Evolutionary conservation across 1,140 invertebrate species (phyloP).

Genomic region (Conus ventricosus): DNA sequence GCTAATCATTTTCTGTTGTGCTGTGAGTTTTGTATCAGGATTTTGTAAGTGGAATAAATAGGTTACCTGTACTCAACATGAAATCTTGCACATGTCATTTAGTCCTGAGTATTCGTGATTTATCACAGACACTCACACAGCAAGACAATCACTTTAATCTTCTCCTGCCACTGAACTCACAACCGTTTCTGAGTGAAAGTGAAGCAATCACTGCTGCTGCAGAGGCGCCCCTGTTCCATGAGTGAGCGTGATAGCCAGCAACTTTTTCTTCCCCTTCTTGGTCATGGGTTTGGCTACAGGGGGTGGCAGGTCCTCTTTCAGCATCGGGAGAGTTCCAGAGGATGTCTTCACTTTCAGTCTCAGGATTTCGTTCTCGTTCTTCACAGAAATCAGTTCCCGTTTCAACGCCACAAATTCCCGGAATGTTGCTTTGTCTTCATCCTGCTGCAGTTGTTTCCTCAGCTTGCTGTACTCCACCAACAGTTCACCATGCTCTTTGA

Average conservation of each 20-base stretch:
- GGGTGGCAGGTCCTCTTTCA: slow-evolving; percentile 30
- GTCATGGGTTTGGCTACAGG: not conserved
- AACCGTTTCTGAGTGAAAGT: not conserved
- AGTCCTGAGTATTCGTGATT: not conserved
- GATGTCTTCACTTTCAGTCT: slow-evolving; percentile 39
- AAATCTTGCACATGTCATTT: no score
- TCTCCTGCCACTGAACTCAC: not conserved
- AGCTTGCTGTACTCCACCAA: slow-evolving; percentile 48
- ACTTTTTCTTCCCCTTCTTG: slow-evolving; percentile 37
- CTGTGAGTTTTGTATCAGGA: no score
- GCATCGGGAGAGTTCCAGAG: slow-evolving; percentile 2
- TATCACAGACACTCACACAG: not conserved
- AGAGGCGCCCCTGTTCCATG: not conserved
- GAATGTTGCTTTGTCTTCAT: slow-evolving; percentile 58
- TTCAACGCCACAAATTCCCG: slow-evolving; percentile 65
- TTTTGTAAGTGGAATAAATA: no score
- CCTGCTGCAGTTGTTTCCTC: slow-evolving; percentile 47
- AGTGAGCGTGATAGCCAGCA: slow-evolving; percentile 31
- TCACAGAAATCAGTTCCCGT: slow-evolving; percentile 55
- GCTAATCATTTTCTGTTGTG: no score
- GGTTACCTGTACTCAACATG: no score
- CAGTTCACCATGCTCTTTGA: slow-evolving; percentile 43
- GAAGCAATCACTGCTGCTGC: not conserved
- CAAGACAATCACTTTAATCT: not conserved
- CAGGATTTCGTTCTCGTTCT: slow-evolving; percentile 61